Percentiles rank a stretch among this genome's conserved stretches.
phyloP scores from a whole-genome alignment of 1,140 invertebrate species.

The Polypedilum pembai region DNA sequence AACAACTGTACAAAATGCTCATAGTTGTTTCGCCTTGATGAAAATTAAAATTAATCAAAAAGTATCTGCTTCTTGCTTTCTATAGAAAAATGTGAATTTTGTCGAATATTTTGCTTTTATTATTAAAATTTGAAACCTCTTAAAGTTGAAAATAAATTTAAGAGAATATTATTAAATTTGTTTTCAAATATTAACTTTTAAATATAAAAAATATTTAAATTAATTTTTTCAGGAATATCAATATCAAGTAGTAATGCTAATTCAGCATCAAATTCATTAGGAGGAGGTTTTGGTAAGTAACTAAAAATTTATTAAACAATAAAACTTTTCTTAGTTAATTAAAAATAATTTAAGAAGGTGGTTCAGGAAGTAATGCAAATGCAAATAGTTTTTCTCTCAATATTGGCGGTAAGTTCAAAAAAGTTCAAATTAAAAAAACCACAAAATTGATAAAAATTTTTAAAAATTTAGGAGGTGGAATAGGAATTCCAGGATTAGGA shows the following conservation, averaged over 20 bases:
- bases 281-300: neutral
- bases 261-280: neutral
- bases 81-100: too few species aligned
- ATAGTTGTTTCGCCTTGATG: too few species aligned
- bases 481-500: neutral
- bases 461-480: neutral
- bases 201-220: too few species aligned
- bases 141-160: too few species aligned
- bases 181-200: too few species aligned
- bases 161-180: too few species aligned
- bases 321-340: too few species aligned
- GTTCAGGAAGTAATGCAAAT: slow-evolving; percentile 8
- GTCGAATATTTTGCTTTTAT: too few species aligned
- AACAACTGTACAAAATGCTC: too few species aligned
- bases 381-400: neutral
- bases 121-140: too few species aligned
- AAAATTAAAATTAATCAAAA: too few species aligned
- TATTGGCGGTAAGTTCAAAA: neutral
- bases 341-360: neutral
- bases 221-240: neutral
- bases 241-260: neutral
- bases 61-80: too few species aligned
- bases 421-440: neutral
- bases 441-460: neutral
- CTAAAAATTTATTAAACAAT: neutral